A percentile compares a stretch with the other conserved stretches of the same genome.
Evolutionary conservation across 1,140 invertebrate genomes (phyloP).

Genomic region (Anoplophora glabripennis): DNA sequence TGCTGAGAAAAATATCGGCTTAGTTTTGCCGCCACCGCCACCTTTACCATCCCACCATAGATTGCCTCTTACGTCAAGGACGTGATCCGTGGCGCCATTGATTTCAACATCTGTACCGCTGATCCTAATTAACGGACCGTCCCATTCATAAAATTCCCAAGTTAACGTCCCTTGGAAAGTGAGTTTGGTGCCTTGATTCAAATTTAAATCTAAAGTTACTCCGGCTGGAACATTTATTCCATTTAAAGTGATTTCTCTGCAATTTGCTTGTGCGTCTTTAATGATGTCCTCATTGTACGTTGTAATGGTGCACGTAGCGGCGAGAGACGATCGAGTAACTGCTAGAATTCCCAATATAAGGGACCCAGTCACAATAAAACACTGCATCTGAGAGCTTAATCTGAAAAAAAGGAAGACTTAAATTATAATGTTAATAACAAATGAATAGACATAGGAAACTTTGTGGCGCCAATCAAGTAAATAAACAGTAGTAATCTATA

Average conservation of each 20-base stretch:
- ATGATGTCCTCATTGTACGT: neutral
- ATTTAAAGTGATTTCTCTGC: neutral
- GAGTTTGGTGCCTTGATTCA: neutral
- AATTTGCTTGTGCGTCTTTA: neutral
- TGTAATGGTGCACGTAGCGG: neutral
- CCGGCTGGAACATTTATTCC: constrained; percentile 2
- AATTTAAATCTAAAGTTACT: neutral
- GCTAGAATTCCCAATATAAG: too few species aligned
- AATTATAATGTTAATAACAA: too few species aligned
- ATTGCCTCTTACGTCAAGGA: neutral
- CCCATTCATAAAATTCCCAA: neutral
- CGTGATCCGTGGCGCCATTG: neutral
- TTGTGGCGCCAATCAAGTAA: too few species aligned
- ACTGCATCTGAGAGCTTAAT: too few species aligned
- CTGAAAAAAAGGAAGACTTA: too few species aligned
- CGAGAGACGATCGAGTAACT: too few species aligned
- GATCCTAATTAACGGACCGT: neutral
- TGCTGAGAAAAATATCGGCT: neutral
- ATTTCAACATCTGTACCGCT: neutral
- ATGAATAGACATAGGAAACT: too few species aligned
- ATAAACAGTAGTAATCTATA: too few species aligned
- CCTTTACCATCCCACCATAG: constrained; percentile 2
- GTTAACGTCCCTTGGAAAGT: neutral
- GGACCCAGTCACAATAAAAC: too few species aligned
- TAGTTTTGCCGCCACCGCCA: neutral